These are phyloP conservation scores for Gnathonemus longibarbis DNA, from an alignment of 2,113 vertebrate genomes.

Conservation along the genomic window DNA sequence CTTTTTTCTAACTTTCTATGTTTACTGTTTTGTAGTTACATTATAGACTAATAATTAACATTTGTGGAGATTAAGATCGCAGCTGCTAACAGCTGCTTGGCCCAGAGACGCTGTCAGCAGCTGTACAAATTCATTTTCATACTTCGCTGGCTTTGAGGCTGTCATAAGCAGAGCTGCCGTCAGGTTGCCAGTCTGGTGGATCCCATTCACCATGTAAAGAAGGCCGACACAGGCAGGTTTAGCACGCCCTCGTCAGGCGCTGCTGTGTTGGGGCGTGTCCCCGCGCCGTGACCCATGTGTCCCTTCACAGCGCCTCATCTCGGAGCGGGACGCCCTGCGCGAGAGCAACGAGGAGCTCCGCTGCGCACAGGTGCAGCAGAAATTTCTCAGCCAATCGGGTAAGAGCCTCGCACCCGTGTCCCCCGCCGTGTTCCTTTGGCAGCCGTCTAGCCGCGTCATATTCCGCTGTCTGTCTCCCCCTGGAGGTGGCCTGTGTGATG, in stretches of 20 bases:
- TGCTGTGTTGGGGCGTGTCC: neutral
- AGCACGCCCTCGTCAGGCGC: neutral
- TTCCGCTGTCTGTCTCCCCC: neutral
- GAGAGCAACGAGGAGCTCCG: constrained; percentile 81
- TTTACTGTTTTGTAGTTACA: neutral
- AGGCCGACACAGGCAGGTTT: neutral
- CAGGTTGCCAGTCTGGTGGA: neutral
- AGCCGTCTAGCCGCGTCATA: neutral
- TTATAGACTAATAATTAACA: neutral
- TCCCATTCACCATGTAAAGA: neutral
- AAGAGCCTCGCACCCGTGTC: constrained; percentile 2
- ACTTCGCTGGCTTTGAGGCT: neutral
- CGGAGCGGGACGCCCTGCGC: constrained; percentile 71
- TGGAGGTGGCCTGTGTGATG: constrained; percentile 59
- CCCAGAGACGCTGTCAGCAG: neutral
- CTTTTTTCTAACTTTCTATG: neutral
- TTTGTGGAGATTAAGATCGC: neutral
- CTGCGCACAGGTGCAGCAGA: constrained; percentile 76
- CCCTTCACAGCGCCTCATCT: constrained; percentile 63
- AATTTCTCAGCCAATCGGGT: constrained; percentile 67
- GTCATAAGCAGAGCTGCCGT: neutral
- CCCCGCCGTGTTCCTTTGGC: neutral
- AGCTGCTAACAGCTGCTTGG: neutral
- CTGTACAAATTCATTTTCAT: neutral
- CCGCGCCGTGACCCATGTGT: neutral